Conservation (phyloP, 2,113 vertebrate species). For the Brienomyrus longianalis region DNA sequence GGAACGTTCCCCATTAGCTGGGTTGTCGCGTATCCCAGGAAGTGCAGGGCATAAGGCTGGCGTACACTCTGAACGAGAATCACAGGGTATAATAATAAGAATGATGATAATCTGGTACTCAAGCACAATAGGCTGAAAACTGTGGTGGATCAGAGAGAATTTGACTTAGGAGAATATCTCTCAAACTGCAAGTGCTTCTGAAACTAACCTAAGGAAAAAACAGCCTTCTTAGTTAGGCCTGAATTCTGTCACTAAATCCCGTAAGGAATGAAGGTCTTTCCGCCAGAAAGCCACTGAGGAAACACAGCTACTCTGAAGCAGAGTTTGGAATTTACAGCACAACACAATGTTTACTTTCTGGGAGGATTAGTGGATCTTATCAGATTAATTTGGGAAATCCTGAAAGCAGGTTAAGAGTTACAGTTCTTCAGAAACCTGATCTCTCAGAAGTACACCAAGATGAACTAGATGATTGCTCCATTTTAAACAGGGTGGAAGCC, state of each 20-base stretch:
- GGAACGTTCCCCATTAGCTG: not conserved
- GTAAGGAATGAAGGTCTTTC: not conserved
- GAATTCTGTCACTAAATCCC: not conserved
- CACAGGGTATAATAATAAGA: not conserved
- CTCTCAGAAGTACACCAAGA: not conserved
- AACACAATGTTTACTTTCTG: not conserved
- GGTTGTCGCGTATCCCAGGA: not conserved
- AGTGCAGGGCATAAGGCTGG: not conserved
- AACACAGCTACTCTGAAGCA: not conserved
- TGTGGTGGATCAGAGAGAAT: not conserved
- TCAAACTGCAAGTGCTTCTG: not conserved
- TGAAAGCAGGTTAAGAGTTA: not conserved
- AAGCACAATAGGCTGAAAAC: not conserved
- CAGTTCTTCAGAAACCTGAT: not conserved
- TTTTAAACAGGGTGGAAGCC: not conserved
- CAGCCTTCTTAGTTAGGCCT: not conserved
- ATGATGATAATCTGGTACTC: not conserved
- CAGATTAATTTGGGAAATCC: not conserved
- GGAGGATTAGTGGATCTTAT: not conserved
- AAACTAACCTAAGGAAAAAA: not conserved
- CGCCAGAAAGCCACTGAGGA: not conserved
- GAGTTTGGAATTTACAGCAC: not conserved
- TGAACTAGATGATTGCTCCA: not conserved
- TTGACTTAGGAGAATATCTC: not conserved
- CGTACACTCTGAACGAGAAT: not conserved